Evolutionary conservation across 2,888 invertebrate genomes (phyloP).

Genomic region (Mactromeris polynyma): DNA sequence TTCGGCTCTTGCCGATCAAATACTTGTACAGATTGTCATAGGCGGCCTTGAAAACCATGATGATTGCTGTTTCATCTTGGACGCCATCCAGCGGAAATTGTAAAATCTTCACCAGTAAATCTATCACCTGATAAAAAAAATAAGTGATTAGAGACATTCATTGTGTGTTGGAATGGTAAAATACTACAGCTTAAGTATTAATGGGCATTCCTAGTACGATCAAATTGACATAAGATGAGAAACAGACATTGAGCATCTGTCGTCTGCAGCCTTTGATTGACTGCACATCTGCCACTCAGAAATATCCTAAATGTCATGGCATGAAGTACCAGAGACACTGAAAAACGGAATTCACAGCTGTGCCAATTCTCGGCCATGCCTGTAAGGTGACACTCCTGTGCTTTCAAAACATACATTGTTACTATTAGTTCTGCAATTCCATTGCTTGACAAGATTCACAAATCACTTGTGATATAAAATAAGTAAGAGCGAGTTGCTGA

Average conservation of each 20-base stretch:
- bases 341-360: neutral
- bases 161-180: neutral
- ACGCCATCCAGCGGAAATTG: slow-evolving; percentile 84
- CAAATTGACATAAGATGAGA: neutral
- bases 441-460: too few species aligned
- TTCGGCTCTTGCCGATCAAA: slow-evolving; percentile 87
- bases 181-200: neutral
- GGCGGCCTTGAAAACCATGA: slow-evolving; percentile 86
- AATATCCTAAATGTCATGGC: neutral
- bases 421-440: too few species aligned
- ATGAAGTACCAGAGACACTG: neutral
- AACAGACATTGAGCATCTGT: neutral
- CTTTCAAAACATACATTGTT: too few species aligned
- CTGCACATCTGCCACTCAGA: neutral
- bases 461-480: too few species aligned
- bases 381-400: neutral
- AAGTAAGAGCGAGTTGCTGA: too few species aligned
- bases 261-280: neutral
- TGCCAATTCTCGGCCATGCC: neutral
- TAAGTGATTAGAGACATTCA: neutral
- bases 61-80: slow-evolving; percentile 84
- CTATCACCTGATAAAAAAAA: slow-evolving; percentile 83
- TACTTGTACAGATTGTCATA: slow-evolving; percentile 87
- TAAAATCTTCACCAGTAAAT: slow-evolving; percentile 85
- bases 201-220: neutral